Base-by-base conservation (phyloP, 2,888 invertebrate species). In the Brassicogethes aeneus region DNA sequence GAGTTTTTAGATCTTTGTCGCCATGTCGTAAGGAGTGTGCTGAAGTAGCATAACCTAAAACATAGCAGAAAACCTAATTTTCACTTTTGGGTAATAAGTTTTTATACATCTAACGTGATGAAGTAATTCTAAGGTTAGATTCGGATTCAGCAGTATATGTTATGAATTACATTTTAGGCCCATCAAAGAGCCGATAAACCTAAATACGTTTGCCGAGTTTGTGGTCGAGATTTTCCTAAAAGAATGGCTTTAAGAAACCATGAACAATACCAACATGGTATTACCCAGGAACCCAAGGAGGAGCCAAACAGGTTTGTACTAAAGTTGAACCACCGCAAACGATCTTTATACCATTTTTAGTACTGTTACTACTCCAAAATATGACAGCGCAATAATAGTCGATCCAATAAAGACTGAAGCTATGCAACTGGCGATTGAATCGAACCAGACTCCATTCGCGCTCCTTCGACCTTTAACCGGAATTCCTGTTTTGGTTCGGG, bases 351-450 rank as follows among this genome's bases (percentile, higher is more conserved):
- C n/a, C n/a, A n/a, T n/a, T n/a, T n/a, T n/a, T n/a, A n/a, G n/a
- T n/a, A 23, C 10, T 23, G n/a, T 1, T 3, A 36, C 7, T 35
- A 15, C 16, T 40, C 37, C 32, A 41, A 62, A 68, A 39, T 65
- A 67, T 47, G 60, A 65, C 42, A 73, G 71, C 42, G 79, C 79
- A 1, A 76, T 83, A 14, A 66, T 82, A 1, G 79, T 84, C n/a
- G 80, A 82, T 47, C 77, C 78, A 23, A 83, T 84, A 45, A 77
- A 77, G 52, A 83, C 83, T 0, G 78, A 77, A 45, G 82, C 82
- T 2, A 82, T 84, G 82, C 75, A 75, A 37, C 73, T 75, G 5
- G 82, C 82, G 2, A 54, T 79, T 5, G 58, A 75, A 3, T 74
- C 76, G 2, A 77, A 76, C 34, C 79, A 82, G 60, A 81, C 78